These are phyloP conservation scores for Smittia sp. DNA, from an alignment of 2,888 invertebrate genomes.

Conservation along the genomic window DNA sequence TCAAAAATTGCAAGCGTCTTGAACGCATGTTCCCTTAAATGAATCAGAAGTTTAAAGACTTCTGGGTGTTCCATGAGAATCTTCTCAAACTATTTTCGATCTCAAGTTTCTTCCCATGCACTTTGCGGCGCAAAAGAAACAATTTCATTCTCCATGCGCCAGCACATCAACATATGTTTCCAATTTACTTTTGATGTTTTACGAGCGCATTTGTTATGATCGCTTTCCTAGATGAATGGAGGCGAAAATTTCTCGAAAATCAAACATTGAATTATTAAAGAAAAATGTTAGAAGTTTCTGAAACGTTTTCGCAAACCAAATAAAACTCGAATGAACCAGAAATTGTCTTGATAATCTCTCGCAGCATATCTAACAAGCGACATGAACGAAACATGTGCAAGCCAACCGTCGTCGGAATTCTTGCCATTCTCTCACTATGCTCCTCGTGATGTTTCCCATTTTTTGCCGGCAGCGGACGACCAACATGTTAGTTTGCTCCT, in stretches of 20 bases:
- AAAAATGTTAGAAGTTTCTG: too few relatives aligned
- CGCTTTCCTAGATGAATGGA: too few relatives aligned
- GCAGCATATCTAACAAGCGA: background rate
- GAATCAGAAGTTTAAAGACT: too few relatives aligned
- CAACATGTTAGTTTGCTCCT: background rate
- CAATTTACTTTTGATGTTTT: background rate
- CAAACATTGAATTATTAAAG: too few relatives aligned
- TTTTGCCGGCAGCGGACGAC: background rate
- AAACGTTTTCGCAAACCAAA: too few relatives aligned
- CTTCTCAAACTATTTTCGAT: background rate
- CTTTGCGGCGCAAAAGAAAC: background rate
- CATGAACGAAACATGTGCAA: background rate
- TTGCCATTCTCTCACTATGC: background rate
- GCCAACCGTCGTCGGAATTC: background rate
- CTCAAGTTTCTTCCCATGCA: conserved; percentile 1
- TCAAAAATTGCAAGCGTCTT: too few relatives aligned
- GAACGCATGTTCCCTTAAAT: too few relatives aligned
- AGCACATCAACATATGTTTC: background rate
- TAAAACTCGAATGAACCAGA: too few relatives aligned
- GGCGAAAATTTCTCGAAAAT: too few relatives aligned
- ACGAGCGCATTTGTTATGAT: too few relatives aligned
- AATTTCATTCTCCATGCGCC: background rate
- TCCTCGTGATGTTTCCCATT: background rate
- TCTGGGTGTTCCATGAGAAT: background rate
- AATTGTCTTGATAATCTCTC: background rate